phyloP scores from a whole-genome alignment of 2,888 invertebrate species.

The Psylliodes chrysocephalus region DNA sequence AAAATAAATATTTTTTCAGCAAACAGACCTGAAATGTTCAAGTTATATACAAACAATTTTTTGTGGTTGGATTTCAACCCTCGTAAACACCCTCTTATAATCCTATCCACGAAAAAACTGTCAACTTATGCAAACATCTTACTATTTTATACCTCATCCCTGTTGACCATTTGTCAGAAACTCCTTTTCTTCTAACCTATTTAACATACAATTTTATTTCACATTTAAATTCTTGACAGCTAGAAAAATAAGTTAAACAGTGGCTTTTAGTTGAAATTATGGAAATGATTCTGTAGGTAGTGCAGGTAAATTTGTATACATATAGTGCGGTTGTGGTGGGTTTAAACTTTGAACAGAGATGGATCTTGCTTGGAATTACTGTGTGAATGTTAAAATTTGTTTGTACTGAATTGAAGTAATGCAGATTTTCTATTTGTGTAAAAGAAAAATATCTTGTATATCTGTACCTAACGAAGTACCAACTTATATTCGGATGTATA shows the following conservation, averaged over 20 bases:
- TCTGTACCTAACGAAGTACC: too few species aligned
- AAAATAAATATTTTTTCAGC: neutral
- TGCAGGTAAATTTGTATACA: conserved; percentile 42
- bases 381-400: too few species aligned
- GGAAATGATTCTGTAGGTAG: conserved; percentile 42
- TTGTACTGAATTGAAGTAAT: too few species aligned
- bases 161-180: conserved; percentile 18
- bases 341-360: too few species aligned
- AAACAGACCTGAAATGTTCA: conserved; percentile 17
- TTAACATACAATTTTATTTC: conserved; percentile 45
- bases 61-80: conserved; percentile 23
- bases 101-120: conserved; percentile 37
- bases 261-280: conserved; percentile 50
- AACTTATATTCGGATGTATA: too few species aligned
- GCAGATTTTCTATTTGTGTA: too few species aligned
- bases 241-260: conserved; percentile 48
- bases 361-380: too few species aligned
- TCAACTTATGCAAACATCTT: conserved; percentile 35
- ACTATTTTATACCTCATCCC: conserved; percentile 28
- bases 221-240: conserved; percentile 46
- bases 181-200: conserved; percentile 19
- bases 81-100: conserved; percentile 30
- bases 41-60: conserved; percentile 1
- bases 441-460: too few species aligned
- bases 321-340: neutral